Base-by-base conservation (phyloP, 2,113 vertebrate species). In the Hemibagrus wyckioides region DNA sequence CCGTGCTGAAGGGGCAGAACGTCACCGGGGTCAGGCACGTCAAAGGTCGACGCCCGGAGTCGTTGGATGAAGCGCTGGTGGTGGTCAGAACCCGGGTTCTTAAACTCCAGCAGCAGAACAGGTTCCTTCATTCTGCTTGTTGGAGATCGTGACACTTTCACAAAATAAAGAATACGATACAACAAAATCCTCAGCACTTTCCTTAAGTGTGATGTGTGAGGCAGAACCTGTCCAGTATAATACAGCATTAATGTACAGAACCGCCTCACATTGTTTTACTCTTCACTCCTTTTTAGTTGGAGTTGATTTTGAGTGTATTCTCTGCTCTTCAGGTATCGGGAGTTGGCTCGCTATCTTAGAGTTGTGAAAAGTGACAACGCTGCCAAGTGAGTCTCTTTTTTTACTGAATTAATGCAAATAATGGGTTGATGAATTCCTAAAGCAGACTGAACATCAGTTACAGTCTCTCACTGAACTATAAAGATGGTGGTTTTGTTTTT, bases 1-100 rank as follows among this genome's bases (percentile, higher is more conserved):
- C 95, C 0, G 96, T 97, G 57, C 65, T 97, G 59, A 96, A 92
- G 88, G 96, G 97, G 0, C 96, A 97, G 90, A 97, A 97, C 13
- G 65, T 96, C 84, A 92, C 87, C 0, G 96, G 96, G 0, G 65
- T 92, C 48, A 94, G 94, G 33, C 93, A 85, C 2, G 90, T 90
- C 86, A 95, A 93, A 86, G 95, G 96, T 71, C 96, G 91, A 88
- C 96, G 93, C 79, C 67, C 39, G 25, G 90, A 94, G 1, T 8
- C 86, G 41, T 94, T 97, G 48, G 80, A 69, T 52, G 97, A 97
- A 86, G 6, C 83, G 0, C 25, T 94, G 2, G 48, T 92, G n/a
- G 93, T 97, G 4, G 87, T 97, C 88, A 85, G 95, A 90, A 92
- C 92, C 50, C 88, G 94, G 91, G 91, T 94, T 86, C 88, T 93